These are phyloP conservation scores for Tiliacea aurago DNA, from an alignment of 2,888 invertebrate species.

Conservation along the genomic window DNA sequence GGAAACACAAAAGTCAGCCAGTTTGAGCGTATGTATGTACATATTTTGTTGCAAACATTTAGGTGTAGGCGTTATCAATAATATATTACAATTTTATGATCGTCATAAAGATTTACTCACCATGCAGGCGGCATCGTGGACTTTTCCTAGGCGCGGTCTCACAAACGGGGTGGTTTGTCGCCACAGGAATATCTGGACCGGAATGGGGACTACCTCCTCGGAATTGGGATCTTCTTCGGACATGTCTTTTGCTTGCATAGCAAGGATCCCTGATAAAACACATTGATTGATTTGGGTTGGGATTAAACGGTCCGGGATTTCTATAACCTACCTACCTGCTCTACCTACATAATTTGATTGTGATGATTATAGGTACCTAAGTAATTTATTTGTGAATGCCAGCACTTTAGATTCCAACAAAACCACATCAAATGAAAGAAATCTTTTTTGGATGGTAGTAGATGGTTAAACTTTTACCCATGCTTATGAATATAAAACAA, in stretches of 20 bases:
- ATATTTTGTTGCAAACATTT: constrained; percentile 47
- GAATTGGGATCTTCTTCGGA: constrained; percentile 91
- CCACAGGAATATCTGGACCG: constrained; percentile 99
- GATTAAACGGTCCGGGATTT: neutral
- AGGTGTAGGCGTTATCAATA: constrained; percentile 30
- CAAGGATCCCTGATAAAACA: constrained; percentile 38
- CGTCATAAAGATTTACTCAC: constrained; percentile 90
- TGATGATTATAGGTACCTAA: neutral
- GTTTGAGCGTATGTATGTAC: constrained; percentile 58
- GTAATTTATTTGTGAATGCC: neutral
- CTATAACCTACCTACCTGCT: neutral
- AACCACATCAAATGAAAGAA: neutral
- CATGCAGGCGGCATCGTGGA: constrained; percentile 99
- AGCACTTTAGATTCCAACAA: neutral
- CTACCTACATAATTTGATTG: neutral
- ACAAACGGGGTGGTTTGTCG: constrained; percentile 99
- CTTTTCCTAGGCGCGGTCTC: constrained; percentile 97
- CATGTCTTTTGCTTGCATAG: constrained; percentile 78
- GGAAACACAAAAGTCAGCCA: constrained; percentile 31
- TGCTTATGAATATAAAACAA: neutral
- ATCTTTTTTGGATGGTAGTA: neutral
- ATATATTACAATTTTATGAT: constrained; percentile 11
- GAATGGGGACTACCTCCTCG: constrained; percentile 96
- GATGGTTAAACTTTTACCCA: neutral
- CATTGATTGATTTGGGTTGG: constrained; percentile 25